These are phyloP conservation scores for Trachelus stipa DNA, from an alignment of 2,888 invertebrate genomes.

Conservation along the genomic window DNA sequence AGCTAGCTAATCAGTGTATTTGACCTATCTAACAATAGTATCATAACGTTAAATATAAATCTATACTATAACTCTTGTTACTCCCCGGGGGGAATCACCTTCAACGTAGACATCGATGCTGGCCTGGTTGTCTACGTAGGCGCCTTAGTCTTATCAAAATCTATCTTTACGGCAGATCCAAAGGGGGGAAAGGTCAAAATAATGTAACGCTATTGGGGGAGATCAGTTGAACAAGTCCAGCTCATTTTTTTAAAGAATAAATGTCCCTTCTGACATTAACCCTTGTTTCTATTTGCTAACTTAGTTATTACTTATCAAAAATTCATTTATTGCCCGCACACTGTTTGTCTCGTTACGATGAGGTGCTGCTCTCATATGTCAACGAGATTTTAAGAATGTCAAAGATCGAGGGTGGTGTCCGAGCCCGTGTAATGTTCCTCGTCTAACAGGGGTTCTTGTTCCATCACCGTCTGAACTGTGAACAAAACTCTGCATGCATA, in stretches of 20 bases:
- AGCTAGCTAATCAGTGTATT: neutral
- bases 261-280: neutral
- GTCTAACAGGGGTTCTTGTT: conserved; percentile 58
- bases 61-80: neutral
- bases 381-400: conserved; percentile 34
- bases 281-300: neutral
- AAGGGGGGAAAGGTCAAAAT: neutral
- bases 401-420: conserved; percentile 57
- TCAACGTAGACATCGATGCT: neutral
- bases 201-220: neutral
- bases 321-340: neutral
- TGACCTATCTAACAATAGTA: neutral
- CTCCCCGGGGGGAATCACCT: neutral
- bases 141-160: neutral
- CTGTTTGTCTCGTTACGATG: neutral
- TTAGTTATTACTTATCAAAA: neutral
- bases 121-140: neutral
- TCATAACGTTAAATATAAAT: neutral
- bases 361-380: neutral
- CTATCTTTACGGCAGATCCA: neutral
- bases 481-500: conserved; percentile 64
- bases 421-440: conserved; percentile 57
- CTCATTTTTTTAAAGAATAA: neutral
- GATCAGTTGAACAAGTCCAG: neutral
- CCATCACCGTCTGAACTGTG: conserved; percentile 61